Evolutionary conservation across 1,140 invertebrate genomes (phyloP).

Genomic region (Formica selysi): DNA sequence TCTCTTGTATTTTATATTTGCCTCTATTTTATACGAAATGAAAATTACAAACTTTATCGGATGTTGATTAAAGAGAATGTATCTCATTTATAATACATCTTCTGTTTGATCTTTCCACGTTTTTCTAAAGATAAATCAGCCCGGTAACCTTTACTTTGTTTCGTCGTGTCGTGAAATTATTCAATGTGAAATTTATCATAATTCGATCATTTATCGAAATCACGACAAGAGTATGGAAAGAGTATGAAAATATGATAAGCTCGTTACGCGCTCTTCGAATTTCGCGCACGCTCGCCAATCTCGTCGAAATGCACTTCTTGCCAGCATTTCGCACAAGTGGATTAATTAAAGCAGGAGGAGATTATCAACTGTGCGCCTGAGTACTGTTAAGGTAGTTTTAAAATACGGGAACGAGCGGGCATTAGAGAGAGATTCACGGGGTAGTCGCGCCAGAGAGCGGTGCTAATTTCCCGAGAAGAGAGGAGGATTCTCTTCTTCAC

Average conservation of each 20-base stretch:
- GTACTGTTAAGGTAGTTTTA: slow-evolving; percentile 42
- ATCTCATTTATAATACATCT: slow-evolving; percentile 9
- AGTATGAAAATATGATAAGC: slow-evolving; percentile 40
- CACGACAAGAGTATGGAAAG: not conserved
- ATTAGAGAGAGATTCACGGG: not conserved
- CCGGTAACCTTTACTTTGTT: not conserved
- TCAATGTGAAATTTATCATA: slow-evolving; percentile 15
- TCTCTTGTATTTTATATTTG: slow-evolving; percentile 32
- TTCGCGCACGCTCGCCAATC: slow-evolving; percentile 32
- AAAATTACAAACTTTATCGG: slow-evolving; percentile 13
- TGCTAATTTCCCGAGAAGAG: slow-evolving; percentile 19
- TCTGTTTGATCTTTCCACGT: not conserved
- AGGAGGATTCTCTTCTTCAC: slow-evolving; percentile 24
- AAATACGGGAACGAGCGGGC: slow-evolving; percentile 25
- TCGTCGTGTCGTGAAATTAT: not conserved
- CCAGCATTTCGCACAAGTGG: slow-evolving; percentile 48
- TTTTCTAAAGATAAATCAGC: not conserved
- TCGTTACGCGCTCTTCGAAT: slow-evolving; percentile 25
- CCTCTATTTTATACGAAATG: not conserved
- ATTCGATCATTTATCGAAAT: not conserved
- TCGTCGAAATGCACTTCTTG: slow-evolving; percentile 53
- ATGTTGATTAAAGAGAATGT: slow-evolving; percentile 23
- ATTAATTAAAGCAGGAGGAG: slow-evolving; percentile 66
- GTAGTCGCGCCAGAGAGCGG: not conserved
- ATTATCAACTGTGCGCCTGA: slow-evolving; percentile 52